These are phyloP conservation scores for Phylloscopus collybita DNA, from an alignment of 2,797 vertebrate genomes.

Conservation along the genomic window DNA sequence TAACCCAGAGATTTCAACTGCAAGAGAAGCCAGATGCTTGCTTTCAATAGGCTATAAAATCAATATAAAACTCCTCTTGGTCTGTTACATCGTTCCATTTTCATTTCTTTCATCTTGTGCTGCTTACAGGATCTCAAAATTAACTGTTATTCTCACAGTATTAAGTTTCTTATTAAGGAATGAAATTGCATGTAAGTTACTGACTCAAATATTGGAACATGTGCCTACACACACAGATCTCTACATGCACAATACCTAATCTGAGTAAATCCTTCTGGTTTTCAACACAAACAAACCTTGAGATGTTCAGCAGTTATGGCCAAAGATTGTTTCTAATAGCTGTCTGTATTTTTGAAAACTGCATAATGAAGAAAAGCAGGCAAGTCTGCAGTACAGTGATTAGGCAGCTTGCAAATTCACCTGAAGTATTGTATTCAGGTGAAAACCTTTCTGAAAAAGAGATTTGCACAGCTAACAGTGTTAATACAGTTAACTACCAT, in stretches of 20 bases:
- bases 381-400: neutral
- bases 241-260: neutral
- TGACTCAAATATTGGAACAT: neutral
- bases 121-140: neutral
- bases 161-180: neutral
- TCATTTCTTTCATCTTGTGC: neutral
- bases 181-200: neutral
- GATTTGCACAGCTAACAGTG: neutral
- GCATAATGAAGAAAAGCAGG: neutral
- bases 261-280: neutral
- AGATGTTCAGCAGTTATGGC: neutral
- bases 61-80: neutral
- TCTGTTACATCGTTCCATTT: neutral
- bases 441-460: neutral
- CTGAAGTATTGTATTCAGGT: neutral
- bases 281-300: neutral
- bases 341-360: neutral
- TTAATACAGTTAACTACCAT: neutral
- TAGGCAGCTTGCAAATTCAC: neutral
- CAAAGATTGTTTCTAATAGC: neutral
- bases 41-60: neutral
- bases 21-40: neutral
- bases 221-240: neutral
- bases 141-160: neutral
- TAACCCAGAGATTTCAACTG: slow-evolving; percentile 93